A percentile compares a stretch with the other conserved stretches of the same genome.
phyloP scores from a whole-genome alignment of 2,797 vertebrate genomes.

The Mormyrops boulengeri region DNA sequence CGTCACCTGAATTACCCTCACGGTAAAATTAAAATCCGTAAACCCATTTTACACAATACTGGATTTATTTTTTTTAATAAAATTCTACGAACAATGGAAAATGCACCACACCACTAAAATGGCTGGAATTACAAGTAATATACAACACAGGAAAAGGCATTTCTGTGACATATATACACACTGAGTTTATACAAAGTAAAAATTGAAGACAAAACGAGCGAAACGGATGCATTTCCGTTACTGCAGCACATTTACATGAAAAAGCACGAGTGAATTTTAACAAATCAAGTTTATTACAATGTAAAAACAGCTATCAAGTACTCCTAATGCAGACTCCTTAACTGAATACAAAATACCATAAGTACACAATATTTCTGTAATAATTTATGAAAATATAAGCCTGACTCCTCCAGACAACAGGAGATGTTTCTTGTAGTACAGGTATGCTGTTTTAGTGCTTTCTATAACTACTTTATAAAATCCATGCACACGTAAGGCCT shows the following conservation, averaged over 20 bases:
- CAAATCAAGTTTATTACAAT: conserved; percentile 46
- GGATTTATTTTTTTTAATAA: conserved; percentile 17
- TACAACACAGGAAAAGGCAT: conserved; percentile 67
- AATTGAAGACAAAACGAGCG: conserved; percentile 56
- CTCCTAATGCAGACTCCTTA: conserved; percentile 41
- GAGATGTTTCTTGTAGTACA: conserved; percentile 55
- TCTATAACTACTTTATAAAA: conserved; percentile 12
- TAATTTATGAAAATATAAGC: conserved; percentile 11
- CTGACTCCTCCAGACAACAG: conserved; percentile 32
- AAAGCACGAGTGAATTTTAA: conserved; percentile 32
- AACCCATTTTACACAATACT: background rate
- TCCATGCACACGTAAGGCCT: background rate
- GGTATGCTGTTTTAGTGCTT: conserved; percentile 22
- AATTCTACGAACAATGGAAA: conserved; percentile 46
- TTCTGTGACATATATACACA: conserved; percentile 71
- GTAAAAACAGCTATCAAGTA: conserved; percentile 30
- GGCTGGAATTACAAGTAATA: conserved; percentile 62
- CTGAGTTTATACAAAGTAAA: conserved; percentile 66
- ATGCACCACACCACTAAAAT: conserved; percentile 66
- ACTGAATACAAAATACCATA: conserved; percentile 44
- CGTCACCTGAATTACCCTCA: background rate
- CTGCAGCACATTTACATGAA: conserved; percentile 58
- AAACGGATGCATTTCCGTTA: conserved; percentile 34
- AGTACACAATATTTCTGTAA: conserved; percentile 9
- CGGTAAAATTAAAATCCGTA: background rate